Evolutionary conservation across 35 echinoderm and acorn worm species (phyloP), one percentile per base, ranked within the genome.

Genomic region (Apostichopus parvimensis): DNA sequence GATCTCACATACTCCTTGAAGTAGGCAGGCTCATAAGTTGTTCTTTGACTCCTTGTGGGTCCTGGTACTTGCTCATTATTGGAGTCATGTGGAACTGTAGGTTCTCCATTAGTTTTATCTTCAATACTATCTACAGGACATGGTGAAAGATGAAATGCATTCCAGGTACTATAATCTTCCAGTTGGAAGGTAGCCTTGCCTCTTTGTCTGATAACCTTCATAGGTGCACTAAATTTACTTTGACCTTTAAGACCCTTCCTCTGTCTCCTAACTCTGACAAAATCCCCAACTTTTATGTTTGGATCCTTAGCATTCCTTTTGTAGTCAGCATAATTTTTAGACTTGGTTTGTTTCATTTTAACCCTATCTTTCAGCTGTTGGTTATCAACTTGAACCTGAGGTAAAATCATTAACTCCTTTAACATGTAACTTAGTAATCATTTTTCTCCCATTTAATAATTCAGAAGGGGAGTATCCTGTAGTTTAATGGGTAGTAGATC

Each of bases 391-490:
- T 71, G 9, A 13, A 73, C 23, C 9, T 71, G 10, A 73, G 23
- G 23, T 90, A 10, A 22, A 28, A 71, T 6, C 21, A 45, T 21
- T n/a, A 4, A 54, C 22, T 12, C 65, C 87, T 76, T 45, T 25
- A 62, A 88, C 80, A 80, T 92, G 87, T 71, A 95, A 17, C 22
- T 80, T 78, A 13, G 94, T 92, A 6, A 24, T 11, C 78, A 92
- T 92, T 54, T 79, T 87, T 53, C 91, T 53, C 5, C 91, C 82
- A 79, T 92, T 73, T 6, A 95, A 65, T 14, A 95, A 68, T 88
- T 95, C 92, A 54, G 94, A 84, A 54, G 87, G 92, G 22, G 91
- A 90, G 18, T 93, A 84, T 10, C 91, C 91, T 54, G 94, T 95
- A 34, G 92, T 93, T 60, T 79, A 62, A 61, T 95, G 94, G 5